A percentile compares a stretch with the other conserved stretches of the same genome.
These are phyloP conservation scores for Linnaemya vulpina DNA, from an alignment of 2,888 invertebrate genomes.

Conservation along the genomic window DNA sequence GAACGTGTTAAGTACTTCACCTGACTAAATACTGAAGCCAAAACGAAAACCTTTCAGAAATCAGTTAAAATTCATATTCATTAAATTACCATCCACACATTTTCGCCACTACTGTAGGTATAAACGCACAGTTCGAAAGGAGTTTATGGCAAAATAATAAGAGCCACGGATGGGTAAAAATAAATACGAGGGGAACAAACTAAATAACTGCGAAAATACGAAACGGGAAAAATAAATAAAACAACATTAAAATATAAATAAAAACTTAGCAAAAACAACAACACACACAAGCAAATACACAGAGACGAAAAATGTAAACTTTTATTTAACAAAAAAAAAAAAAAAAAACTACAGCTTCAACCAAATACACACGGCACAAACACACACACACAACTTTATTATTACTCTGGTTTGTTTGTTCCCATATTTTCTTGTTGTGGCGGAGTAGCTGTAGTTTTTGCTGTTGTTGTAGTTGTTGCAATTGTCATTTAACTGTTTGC, in stretches of 20 bases:
- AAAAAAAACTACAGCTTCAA: no score
- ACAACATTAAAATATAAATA: conserved; percentile 59
- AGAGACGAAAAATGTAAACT: conserved; percentile 48
- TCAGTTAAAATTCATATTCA: no score
- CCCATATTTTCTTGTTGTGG: conserved; percentile 35
- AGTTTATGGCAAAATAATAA: conserved; percentile 57
- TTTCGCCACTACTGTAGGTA: conserved; percentile 1
- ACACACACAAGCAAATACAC: conserved; percentile 15
- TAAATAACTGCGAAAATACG: conserved; percentile 40
- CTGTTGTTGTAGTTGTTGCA: conserved; percentile 56
- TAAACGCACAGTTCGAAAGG: conserved; percentile 32
- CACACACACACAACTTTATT: conserved; percentile 25
- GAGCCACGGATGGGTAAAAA: conserved; percentile 51
- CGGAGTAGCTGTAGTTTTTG: conserved; percentile 55
- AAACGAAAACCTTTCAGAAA: no score
- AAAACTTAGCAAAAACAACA: conserved; percentile 59
- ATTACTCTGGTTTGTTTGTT: conserved; percentile 62
- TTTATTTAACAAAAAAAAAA: conserved; percentile 38
- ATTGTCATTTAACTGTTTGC: conserved; percentile 73
- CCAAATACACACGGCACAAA: conserved; percentile 16
- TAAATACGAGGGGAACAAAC: conserved; percentile 44
- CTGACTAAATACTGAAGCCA: no score
- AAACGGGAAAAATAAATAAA: conserved; percentile 53
- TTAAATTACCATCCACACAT: no score
- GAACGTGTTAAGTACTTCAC: no score